Base-by-base conservation (phyloP, 2,797 vertebrate genomes). In the Pseudochaenichthys georgianus region DNA sequence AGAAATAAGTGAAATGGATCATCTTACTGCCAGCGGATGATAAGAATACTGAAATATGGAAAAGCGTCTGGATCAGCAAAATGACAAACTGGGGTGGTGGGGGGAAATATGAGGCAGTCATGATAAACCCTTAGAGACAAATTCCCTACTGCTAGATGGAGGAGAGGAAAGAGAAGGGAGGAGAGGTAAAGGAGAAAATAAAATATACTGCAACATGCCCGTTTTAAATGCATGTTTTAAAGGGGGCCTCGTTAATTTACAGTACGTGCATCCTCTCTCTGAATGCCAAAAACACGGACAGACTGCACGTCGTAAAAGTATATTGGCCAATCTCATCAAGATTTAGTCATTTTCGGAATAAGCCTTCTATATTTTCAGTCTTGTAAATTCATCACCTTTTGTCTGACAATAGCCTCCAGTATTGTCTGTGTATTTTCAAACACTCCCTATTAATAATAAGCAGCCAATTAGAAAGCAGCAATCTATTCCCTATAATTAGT, bases 21-120 rank as follows among this genome's bases (percentile, higher is more conserved):
- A 92, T 94, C 90, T 93, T 88, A 91, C 91, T 94, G 93, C 90
- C 78, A 69, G 88, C 63, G 82, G 87, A 92, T 87, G 92, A 94
- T 94, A 93, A 93, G 92, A 93, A 93, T 93, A 90, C 90, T 92
- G 88, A 92, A 94, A 93, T 92, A 92, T 93, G 91, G 87, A 91
- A 93, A 93, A 94, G 88, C 84, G 85, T 88, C 68, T 60, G 91
- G 88, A 92, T 94, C 93, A 94, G 92, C 93, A 93, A 89, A 93
- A 93, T 90, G 89, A 92, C 89, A 91, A 91, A 90, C 88, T 78
- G 47, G 63, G 64, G 28, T 53, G 70, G 72, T 45, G 58, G 70
- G 73, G 77, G 84, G 77, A 54, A 62, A 75, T 87, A 87, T 80
- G 89, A 90, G 85, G 92, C 88, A 87, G 76, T 89, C 88, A 84